These are phyloP conservation scores for Caenorhabditis latens DNA, from an alignment of 1,140 invertebrate genomes.

Conservation along the genomic window DNA sequence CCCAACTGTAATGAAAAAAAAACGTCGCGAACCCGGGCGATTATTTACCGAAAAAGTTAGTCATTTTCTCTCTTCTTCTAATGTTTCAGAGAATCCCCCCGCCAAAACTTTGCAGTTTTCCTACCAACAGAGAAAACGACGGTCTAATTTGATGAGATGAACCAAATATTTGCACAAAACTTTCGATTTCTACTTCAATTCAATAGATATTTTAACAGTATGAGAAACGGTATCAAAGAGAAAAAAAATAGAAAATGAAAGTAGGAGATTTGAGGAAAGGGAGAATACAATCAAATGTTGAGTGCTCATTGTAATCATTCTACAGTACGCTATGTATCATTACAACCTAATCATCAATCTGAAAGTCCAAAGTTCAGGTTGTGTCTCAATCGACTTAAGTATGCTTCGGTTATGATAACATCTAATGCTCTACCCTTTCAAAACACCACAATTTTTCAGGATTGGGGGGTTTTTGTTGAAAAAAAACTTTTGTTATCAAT, in stretches of 20 bases:
- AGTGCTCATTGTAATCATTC: background rate
- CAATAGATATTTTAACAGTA: conserved; percentile 14
- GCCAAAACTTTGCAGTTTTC: conserved; percentile 19
- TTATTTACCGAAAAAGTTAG: conserved; percentile 56
- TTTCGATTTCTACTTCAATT: conserved; percentile 50
- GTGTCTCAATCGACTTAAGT: too few relatives aligned
- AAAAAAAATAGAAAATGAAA: background rate
- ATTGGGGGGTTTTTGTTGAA: too few relatives aligned
- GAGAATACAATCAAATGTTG: background rate
- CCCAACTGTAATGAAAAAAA: conserved; percentile 53
- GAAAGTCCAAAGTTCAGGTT: too few relatives aligned
- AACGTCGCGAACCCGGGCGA: background rate
- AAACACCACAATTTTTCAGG: too few relatives aligned
- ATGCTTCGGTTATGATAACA: too few relatives aligned
- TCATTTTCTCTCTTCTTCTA: conserved; percentile 9
- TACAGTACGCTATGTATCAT: too few relatives aligned
- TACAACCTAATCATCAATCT: too few relatives aligned
- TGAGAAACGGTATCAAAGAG: background rate
- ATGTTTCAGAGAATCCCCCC: conserved; percentile 45
- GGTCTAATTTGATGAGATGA: conserved; percentile 5
- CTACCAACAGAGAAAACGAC: background rate
- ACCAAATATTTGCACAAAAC: conserved; percentile 51
- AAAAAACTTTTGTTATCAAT: too few relatives aligned
- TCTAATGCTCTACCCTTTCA: too few relatives aligned
- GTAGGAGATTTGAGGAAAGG: background rate